Evolutionary conservation across 1,140 invertebrate genomes (phyloP).

Genomic region (Neelides sp.): DNA sequence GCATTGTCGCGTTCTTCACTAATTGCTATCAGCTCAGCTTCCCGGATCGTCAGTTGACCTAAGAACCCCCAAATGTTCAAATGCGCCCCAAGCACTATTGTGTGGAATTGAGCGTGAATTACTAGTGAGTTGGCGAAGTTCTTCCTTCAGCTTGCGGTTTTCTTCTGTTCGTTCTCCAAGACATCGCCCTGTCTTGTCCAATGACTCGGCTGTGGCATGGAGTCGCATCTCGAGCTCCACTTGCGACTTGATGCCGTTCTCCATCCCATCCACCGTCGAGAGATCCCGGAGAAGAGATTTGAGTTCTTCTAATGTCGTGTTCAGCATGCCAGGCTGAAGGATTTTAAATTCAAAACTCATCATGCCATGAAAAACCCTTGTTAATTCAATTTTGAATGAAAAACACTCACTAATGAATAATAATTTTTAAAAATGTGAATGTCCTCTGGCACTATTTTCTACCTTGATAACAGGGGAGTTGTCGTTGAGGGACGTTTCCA

Average conservation of each 20-base stretch:
- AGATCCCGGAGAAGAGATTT: slow-evolving; percentile 35
- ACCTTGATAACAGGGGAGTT: slow-evolving; percentile 24
- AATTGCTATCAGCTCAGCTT: slow-evolving; percentile 64
- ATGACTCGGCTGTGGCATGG: slow-evolving; percentile 40
- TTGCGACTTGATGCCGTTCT: slow-evolving; percentile 34
- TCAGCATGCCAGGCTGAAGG: slow-evolving; percentile 37
- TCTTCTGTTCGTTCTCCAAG: slow-evolving; percentile 62
- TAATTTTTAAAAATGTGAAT: not conserved
- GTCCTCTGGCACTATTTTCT: not conserved
- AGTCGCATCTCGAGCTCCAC: slow-evolving; percentile 42
- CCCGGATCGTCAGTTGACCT: slow-evolving; percentile 56
- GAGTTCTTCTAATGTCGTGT: slow-evolving; percentile 38
- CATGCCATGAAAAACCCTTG: not conserved
- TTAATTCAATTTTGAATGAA: no score
- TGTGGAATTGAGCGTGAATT: slow-evolving; percentile 37
- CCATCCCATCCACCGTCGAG: slow-evolving; percentile 41
- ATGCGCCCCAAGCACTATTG: not conserved
- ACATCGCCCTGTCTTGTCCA: slow-evolving; percentile 58
- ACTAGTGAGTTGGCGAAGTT: slow-evolving; percentile 62
- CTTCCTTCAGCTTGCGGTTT: slow-evolving; percentile 61
- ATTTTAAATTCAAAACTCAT: not conserved
- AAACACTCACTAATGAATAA: not conserved
- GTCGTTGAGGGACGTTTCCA: slow-evolving; percentile 27
- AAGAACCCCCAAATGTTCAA: not conserved
- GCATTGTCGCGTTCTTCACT: slow-evolving; percentile 69